A percentile compares a stretch with the other conserved stretches of the same genome.
phyloP scores from a whole-genome alignment of 1,140 invertebrate species.

The Scylla paramamosain region DNA sequence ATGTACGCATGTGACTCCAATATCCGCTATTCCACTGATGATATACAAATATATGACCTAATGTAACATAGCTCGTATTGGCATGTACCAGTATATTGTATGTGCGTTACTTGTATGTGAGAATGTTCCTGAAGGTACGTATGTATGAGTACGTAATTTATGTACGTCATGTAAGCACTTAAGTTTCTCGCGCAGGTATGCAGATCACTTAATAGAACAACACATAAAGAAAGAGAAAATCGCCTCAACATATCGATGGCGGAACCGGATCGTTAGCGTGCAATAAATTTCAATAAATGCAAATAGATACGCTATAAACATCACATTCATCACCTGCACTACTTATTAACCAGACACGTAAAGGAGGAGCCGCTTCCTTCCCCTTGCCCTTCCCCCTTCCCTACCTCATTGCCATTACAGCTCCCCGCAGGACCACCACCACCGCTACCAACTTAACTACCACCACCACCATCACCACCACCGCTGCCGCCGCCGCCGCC shows the following conservation, averaged over 20 bases:
- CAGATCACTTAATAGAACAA: background rate
- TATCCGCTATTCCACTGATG: too few species aligned
- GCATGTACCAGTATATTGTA: too few species aligned
- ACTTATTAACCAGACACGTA: background rate
- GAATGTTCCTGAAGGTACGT: too few species aligned
- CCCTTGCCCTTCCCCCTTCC: background rate
- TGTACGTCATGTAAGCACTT: too few species aligned
- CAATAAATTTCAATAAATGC: conserved; percentile 24
- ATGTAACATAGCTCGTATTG: too few species aligned
- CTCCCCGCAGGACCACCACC: background rate
- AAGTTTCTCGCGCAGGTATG: background rate
- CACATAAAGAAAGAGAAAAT: background rate
- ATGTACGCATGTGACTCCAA: too few species aligned
- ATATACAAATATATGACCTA: too few species aligned
- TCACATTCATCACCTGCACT: background rate
- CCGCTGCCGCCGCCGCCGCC: background rate
- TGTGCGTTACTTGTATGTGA: too few species aligned
- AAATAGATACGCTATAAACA: conserved; percentile 4
- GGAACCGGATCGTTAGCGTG: background rate
- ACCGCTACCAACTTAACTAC: background rate
- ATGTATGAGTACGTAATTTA: too few species aligned
- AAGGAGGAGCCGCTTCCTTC: background rate
- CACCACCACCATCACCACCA: background rate
- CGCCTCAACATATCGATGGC: background rate
- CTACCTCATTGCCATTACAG: background rate